Percentiles rank a stretch among this genome's conserved stretches.
phyloP scores from a whole-genome alignment of 1,140 invertebrate genomes.

The Pentalonia nigronervosa region DNA sequence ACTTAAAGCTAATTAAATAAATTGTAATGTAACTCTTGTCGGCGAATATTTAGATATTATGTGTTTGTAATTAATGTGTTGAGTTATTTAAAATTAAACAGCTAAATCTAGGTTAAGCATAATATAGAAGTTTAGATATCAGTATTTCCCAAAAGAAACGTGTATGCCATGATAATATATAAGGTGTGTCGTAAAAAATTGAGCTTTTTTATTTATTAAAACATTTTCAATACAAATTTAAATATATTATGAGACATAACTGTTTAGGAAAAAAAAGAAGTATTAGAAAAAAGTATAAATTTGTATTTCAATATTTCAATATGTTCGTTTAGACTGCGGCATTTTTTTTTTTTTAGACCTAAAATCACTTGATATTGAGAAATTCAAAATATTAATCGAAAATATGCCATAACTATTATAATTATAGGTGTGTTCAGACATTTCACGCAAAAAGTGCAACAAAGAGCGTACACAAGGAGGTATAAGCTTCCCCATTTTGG shows the following conservation, averaged over 20 bases:
- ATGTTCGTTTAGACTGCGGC: no score
- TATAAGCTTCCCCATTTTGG: no score
- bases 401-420: no score
- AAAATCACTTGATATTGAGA: no score
- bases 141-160: neutral
- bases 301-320: no score
- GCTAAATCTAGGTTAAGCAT: neutral
- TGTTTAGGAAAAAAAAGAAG: neutral
- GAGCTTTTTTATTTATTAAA: neutral
- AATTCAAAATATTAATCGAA: neutral
- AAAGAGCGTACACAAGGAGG: no score
- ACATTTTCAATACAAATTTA: neutral
- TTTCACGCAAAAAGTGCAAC: no score
- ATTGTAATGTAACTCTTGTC: neutral
- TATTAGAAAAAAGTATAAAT: neutral
- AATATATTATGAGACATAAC: neutral
- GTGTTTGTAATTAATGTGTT: no score
- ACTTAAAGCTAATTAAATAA: neutral
- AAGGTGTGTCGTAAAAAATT: neutral
- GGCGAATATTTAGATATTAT: neutral
- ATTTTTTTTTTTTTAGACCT: no score
- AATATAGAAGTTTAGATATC: neutral
- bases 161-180: neutral
- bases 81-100: neutral
- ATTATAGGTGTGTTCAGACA: no score